Evolutionary conservation across 2,113 vertebrate genomes (phyloP).

Genomic region (Jacana jacana): DNA sequence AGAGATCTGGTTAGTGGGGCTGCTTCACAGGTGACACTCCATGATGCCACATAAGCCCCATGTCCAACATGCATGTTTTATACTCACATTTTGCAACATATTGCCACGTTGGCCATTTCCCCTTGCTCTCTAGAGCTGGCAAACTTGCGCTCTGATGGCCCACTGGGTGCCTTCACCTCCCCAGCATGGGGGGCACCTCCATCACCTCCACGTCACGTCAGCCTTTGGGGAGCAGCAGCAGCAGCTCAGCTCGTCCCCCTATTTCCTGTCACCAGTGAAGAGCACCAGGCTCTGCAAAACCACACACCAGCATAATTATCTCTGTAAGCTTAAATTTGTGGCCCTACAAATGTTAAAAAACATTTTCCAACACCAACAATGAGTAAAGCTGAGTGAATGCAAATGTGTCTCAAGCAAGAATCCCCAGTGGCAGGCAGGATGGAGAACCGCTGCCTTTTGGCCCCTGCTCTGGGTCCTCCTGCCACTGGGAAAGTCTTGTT

Average conservation of each 20-base stretch:
- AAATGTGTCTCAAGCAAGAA: background rate
- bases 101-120: background rate
- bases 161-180: background rate
- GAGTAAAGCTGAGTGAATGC: background rate
- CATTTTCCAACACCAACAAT: background rate
- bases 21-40: background rate
- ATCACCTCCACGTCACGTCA: accelerated
- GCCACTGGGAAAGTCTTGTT: background rate
- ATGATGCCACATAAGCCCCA: accelerated
- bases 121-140: background rate
- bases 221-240: background rate
- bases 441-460: background rate
- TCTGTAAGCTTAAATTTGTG: background rate
- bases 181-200: too few species aligned
- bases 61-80: background rate
- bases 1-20: background rate
- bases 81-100: background rate
- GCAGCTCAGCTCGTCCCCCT: background rate
- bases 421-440: too few species aligned
- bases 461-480: background rate
- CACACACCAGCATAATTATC: too few species aligned
- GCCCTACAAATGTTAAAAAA: background rate
- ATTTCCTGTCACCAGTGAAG: background rate
- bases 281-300: background rate
- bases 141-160: background rate